Evolutionary conservation across 2,113 vertebrate species (phyloP), one percentile per base, ranked within the genome.

Genomic region (Gadus chalcogrammus): DNA sequence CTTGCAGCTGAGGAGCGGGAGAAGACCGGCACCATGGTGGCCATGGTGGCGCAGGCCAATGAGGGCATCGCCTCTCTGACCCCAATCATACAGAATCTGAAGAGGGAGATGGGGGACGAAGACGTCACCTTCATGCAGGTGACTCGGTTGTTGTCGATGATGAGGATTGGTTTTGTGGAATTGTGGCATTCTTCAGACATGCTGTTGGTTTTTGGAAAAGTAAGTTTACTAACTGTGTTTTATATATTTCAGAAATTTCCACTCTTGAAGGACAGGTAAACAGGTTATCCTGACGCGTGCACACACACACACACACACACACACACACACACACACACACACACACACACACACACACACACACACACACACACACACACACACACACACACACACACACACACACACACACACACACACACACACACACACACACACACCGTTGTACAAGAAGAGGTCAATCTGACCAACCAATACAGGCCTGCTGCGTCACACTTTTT

Each of bases 221-320:
- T 58, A 58, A 3, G n/a, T 58, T 16, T 58, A 48, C 42, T 7
- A 17, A 58, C 55, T 16, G n/a, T 5, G 9, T 61, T 3, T 55
- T 67, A 78, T 76, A 0, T 77, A 3, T 80, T 81, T 70, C 62
- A 93, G 92, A 91, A 92, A 38, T 93, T 91, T 75, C 81, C 84
- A 67, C 58, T 35, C 18, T 65, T 92, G 64, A 92, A 93, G 76
- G 79, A 61, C 74, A 77, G 81, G 92, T 92, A 87, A 83, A 90
- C n/a, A 38, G 67, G 31, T 59, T 48, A 9, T 48, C 42, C 11
- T 48, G 42, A 11, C 11, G 9, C 38, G 9, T 8, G 9, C 42
- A 11, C 42, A 48, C 42, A 48, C 42, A 28, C 24, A 56, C n/a
- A 16, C 1, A 6, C 8, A 15, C 8, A 58, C 31, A 60, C 48